Evolutionary conservation across 2,888 invertebrate species (phyloP).

Genomic region (Hymenopus coronatus): DNA sequence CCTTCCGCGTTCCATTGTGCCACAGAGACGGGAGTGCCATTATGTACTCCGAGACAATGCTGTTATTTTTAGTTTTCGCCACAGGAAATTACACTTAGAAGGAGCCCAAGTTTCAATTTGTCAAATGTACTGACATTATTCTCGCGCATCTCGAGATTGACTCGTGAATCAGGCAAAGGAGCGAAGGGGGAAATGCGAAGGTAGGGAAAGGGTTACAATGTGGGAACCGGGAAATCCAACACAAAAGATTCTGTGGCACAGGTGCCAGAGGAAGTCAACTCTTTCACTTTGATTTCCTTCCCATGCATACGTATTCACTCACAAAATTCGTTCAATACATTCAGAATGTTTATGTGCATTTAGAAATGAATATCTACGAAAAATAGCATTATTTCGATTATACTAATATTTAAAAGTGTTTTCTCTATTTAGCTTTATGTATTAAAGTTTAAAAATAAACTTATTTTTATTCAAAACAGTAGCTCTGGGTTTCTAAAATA

Average conservation of each 20-base stretch:
- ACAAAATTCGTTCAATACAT: background rate
- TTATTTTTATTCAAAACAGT: too few species aligned
- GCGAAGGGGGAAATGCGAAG: background rate
- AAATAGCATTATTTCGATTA: too few species aligned
- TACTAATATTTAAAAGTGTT: too few species aligned
- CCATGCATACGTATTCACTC: background rate
- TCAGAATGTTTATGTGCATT: too few species aligned
- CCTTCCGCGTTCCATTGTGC: background rate
- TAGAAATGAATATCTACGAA: too few species aligned
- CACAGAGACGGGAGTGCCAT: background rate
- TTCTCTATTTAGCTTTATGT: too few species aligned
- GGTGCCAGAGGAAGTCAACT: background rate
- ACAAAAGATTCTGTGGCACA: background rate
- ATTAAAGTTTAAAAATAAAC: too few species aligned
- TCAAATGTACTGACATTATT: slow-evolving; percentile 13
- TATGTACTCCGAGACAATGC: slow-evolving; percentile 12
- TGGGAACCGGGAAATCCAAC: background rate
- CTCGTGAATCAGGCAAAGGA: background rate
- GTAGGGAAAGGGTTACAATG: background rate
- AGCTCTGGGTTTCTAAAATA: too few species aligned
- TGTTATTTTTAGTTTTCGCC: slow-evolving; percentile 17
- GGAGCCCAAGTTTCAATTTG: slow-evolving; percentile 22
- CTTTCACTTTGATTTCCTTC: background rate
- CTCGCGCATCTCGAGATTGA: background rate
- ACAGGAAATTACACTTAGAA: slow-evolving; percentile 20